Evolutionary conservation across 2,888 invertebrate species (phyloP), one percentile per base, ranked within the genome.

Genomic region (Sphaerophoria taeniata): DNA sequence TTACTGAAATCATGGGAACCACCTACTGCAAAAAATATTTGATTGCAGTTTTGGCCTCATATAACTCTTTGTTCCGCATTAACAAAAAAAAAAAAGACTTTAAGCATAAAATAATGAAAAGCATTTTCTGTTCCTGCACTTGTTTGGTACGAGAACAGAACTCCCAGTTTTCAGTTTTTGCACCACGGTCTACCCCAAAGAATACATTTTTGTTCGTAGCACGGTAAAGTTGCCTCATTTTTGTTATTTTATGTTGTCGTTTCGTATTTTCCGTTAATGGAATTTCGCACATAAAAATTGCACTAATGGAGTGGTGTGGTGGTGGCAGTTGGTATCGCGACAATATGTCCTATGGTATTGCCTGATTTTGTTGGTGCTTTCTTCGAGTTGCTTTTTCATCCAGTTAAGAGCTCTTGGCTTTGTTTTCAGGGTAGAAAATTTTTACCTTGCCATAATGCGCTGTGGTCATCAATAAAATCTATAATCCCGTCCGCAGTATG

Each of bases 401-500:
- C 34, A 39, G 7, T 39, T 9, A 24, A 24, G 33, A 24, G 16
- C 45, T 16, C 7, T 4, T 49, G 4, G 74, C 58, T 79, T 80
- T 63, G 69, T 81, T 75, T 12, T 16, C 39, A 6, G 9, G 16
- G 45, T 45, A 47, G 39, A 55, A 75, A 16, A 12, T 65, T 45
- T 69, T 72, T 67, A 67, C 65, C 65, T 67, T 51, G 65, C 34
- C 16, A 11, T 36, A 24, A 2, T 24, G 24, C 39, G 16, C 43
- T 12, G 33, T n/a, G 36, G 55, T 67, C 79, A 84, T 84, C 84
- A 72, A 84, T 84, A 80, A 84, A 79, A 84, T 65, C 61, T 67
- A 75, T 79, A 79, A 79, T 79, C 70, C 55, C 67, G 60, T 84
- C 74, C 71, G 71, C 84, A 79, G 49, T 79, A 84, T 75, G 78